Evolutionary conservation across 2,888 invertebrate species (phyloP).

Genomic region (Lymantria monacha): DNA sequence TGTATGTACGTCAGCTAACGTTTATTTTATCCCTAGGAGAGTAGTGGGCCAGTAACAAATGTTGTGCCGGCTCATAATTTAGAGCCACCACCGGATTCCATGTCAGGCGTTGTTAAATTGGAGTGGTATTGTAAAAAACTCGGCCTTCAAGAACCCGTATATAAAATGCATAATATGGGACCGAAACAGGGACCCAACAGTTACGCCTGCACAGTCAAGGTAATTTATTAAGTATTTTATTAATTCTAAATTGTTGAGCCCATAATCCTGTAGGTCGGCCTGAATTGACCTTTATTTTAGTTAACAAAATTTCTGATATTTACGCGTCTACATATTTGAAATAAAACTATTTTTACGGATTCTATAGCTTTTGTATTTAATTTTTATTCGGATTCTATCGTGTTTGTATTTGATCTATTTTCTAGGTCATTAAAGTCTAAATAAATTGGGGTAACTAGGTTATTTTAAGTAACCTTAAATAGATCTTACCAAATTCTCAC

Average conservation of each 20-base stretch:
- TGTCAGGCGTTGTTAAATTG: conserved; percentile 60
- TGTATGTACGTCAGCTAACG: neutral
- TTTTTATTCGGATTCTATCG: too few species aligned
- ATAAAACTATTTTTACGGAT: too few species aligned
- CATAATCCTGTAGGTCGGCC: too few species aligned
- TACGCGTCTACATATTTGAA: too few species aligned
- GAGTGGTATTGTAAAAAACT: conserved; percentile 75
- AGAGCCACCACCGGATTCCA: conserved; percentile 71
- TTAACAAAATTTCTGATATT: too few species aligned
- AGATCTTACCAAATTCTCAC: too few species aligned
- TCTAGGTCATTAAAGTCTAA: too few species aligned
- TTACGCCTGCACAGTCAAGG: conserved; percentile 69
- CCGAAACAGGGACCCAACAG: conserved; percentile 56
- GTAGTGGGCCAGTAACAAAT: conserved; percentile 53
- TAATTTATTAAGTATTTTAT: conserved; percentile 25
- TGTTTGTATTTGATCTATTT: too few species aligned
- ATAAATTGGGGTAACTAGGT: too few species aligned
- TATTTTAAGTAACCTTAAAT: too few species aligned
- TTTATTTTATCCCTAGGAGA: conserved; percentile 41
- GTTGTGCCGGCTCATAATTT: conserved; percentile 54
- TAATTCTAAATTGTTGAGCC: neutral
- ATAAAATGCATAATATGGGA: conserved; percentile 55
- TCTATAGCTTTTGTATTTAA: too few species aligned
- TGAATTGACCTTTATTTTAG: too few species aligned
- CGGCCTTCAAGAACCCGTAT: conserved; percentile 66